These are phyloP conservation scores for Villa cingulata DNA, from an alignment of 2,888 invertebrate species.

Conservation along the genomic window DNA sequence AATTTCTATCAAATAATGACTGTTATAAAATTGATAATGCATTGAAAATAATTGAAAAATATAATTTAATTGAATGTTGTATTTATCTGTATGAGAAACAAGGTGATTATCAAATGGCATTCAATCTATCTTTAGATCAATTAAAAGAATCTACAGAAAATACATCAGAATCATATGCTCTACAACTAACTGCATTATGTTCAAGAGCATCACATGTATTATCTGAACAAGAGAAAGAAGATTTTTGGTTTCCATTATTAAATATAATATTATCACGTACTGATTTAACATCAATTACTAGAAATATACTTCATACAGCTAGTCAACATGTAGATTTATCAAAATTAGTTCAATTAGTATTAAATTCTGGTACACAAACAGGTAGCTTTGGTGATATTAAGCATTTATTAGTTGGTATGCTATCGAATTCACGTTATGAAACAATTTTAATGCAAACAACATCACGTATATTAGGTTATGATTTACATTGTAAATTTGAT, in stretches of 20 bases:
- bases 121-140: slow-evolving; percentile 44
- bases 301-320: slow-evolving; percentile 41
- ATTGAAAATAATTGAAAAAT: slow-evolving; percentile 46
- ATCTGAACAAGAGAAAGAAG: slow-evolving; percentile 35
- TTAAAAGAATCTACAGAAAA: slow-evolving; percentile 22
- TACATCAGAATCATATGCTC: slow-evolving; percentile 19
- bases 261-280: slow-evolving; percentile 34
- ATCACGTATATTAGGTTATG: slow-evolving; percentile 46
- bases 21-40: slow-evolving; percentile 52
- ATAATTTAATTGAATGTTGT: slow-evolving; percentile 49
- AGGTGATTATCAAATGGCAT: slow-evolving; percentile 58
- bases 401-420: slow-evolving; percentile 48
- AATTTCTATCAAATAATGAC: slow-evolving; percentile 40
- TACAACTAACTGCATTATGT: slow-evolving; percentile 31
- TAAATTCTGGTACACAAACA: slow-evolving; percentile 35
- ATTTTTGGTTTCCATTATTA: slow-evolving; percentile 40
- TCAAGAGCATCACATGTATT: slow-evolving; percentile 37
- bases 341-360: slow-evolving; percentile 45
- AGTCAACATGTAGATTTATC: slow-evolving; percentile 43
- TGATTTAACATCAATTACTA: slow-evolving; percentile 33
- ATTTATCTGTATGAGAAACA: slow-evolving; percentile 62
- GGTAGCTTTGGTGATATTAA: slow-evolving; percentile 48
- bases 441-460: slow-evolving; percentile 55
- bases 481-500: slow-evolving; percentile 45
- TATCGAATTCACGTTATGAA: slow-evolving; percentile 64